A percentile compares a stretch with the other conserved stretches of the same genome.
phyloP scores from a whole-genome alignment of 2,113 vertebrate species.

The Sturnira hondurensis region DNA sequence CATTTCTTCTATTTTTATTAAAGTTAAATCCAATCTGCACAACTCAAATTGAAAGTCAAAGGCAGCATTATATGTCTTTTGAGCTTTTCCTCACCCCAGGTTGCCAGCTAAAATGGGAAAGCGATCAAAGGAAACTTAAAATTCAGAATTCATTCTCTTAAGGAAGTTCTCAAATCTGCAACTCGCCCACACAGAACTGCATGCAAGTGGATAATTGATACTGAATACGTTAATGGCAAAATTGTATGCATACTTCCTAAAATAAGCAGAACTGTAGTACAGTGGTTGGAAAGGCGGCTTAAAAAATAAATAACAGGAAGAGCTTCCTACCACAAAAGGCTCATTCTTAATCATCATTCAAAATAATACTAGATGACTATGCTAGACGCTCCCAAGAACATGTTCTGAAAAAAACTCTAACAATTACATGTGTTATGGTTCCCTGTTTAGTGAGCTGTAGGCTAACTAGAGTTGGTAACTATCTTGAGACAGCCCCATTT shows the following conservation, averaged over 20 bases:
- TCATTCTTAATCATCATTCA: slow-evolving; percentile 56
- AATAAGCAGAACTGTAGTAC: slow-evolving; percentile 51
- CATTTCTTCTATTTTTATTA: slow-evolving; percentile 22
- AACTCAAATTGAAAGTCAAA: slow-evolving; percentile 47
- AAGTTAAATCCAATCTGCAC: slow-evolving; percentile 31
- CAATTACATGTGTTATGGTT: not conserved
- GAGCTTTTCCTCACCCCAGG: not conserved
- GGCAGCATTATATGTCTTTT: not conserved
- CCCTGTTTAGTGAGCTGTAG: not conserved
- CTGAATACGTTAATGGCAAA: slow-evolving; percentile 68
- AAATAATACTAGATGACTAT: slow-evolving; percentile 14
- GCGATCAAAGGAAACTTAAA: slow-evolving; percentile 65
- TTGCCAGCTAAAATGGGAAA: slow-evolving; percentile 27
- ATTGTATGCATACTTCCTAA: slow-evolving; percentile 58
- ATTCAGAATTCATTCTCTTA: slow-evolving; percentile 65
- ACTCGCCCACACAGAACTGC: slow-evolving; percentile 68
- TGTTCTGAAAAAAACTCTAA: not conserved
- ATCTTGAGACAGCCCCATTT: not conserved
- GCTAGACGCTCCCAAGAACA: not conserved
- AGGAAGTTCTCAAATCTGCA: slow-evolving; percentile 71
- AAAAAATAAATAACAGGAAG: slow-evolving; percentile 59
- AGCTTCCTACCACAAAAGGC: slow-evolving; percentile 39
- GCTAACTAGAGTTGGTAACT: not conserved
- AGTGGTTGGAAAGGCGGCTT: slow-evolving; percentile 7
- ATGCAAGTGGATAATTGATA: slow-evolving; percentile 72